Evolutionary conservation across 2,113 vertebrate genomes (phyloP), one percentile per base, ranked within the genome.

Genomic region (Echinops telfairi): DNA sequence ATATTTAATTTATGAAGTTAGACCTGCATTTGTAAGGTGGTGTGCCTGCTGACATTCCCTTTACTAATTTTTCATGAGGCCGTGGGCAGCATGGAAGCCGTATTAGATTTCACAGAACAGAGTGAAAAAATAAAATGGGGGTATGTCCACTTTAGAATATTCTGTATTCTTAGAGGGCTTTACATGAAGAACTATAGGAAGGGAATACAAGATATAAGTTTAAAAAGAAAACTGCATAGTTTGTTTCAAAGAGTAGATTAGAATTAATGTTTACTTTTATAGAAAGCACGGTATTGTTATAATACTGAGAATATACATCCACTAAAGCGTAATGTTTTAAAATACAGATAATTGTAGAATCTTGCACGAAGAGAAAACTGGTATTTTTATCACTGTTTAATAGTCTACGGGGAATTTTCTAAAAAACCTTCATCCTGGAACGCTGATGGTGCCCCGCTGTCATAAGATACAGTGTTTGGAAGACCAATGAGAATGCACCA

Each of bases 1-100:
- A 36, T 82, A 73, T 95, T 92, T 96, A 89, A 93, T 96, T 95
- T 92, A 83, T 19, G 47, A 80, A 94, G 93, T 90, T 64, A 94
- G 29, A 87, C n/a, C 87, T 85, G 16, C 31, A 47, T 92, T 89
- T 96, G 58, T 96, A 47, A 96, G 88, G 29, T 43, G 89, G 57
- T 90, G 10, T 76, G 73, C 76, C 68, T 80, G 15, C 47, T 33
- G 75, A 33, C 36, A 83, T 81, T 77, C 4, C 20, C 0, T 83
- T 88, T 86, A 68, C 76, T 83, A 87, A 97, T 94, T 85, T 97
- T 88, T 93, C 93, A 95, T 93, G 86, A 86, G 73, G 70, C 40
- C 33, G 31, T 77, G 36, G 68, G 79, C 93, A 81, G n/a, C 25
- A 6, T 89, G 57, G 68, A 91, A 90, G 93, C 31, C 47, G 9